Evolutionary conservation across 2,113 vertebrate genomes (phyloP), one percentile per base, ranked within the genome.

Genomic region (Oreochromis tanganicae): DNA sequence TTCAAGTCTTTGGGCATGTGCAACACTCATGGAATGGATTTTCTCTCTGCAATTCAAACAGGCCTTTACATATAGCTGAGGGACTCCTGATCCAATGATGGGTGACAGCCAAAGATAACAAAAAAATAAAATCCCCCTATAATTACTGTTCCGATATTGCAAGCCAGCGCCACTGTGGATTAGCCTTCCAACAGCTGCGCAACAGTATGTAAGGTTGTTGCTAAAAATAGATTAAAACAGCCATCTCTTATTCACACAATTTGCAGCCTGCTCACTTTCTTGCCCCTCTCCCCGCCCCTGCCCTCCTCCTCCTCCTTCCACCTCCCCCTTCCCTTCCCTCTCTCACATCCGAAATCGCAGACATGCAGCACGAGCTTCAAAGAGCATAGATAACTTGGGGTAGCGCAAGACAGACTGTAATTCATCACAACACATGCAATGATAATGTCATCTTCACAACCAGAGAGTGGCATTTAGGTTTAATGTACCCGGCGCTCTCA

Each of bases 361-460:
- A 90, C 92, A 43, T 89, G 91, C 91, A 85, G 93, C 93, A 89
- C 48, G 7, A 75, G 93, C 95, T 95, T 96, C 95, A 96, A 96
- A 96, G 94, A 96, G 94, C 95, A 95, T 94, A 93, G 95, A 95
- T 96, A 96, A 96, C 90, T 91, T 80, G 38, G 91, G 75, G 82
- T 78, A 89, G 88, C 36, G 78, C 87, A 84, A 89, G 89, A 85
- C 86, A 80, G 89, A 89, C 90, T 87, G 91, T 84, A 87, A 93
- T 93, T 93, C 91, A 92, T 68, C 88, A 87, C 89, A 92, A 89
- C 93, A 85, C 85, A 82, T 73, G 84, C 91, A 88, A 88, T 48
- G 89, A 87, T 90, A 91, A 90, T 91, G 90, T 88, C 81, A 80
- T 63, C 89, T 90, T 78, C 84, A 73, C 54, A 80, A 82, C 9